Evolutionary conservation across 2,888 invertebrate species (phyloP).

Genomic region (Pseudeuparius sepicola): DNA sequence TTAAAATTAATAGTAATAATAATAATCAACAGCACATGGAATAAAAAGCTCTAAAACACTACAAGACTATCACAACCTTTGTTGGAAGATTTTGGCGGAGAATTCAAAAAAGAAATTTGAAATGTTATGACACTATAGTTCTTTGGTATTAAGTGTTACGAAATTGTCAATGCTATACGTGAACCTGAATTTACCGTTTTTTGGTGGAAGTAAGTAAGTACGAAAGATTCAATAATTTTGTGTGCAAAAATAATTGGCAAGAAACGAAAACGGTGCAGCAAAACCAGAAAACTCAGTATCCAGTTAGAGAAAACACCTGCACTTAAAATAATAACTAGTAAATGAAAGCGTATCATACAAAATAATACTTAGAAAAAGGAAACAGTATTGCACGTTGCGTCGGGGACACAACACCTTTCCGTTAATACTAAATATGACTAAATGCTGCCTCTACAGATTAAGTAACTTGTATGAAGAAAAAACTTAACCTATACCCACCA

Average conservation of each 20-base stretch:
- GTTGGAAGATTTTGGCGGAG: slow-evolving; percentile 41
- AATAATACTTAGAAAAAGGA: slow-evolving; percentile 35
- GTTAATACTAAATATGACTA: slow-evolving; percentile 38
- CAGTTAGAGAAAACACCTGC: slow-evolving; percentile 23
- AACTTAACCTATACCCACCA: slow-evolving; percentile 28
- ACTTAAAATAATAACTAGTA: slow-evolving; percentile 30
- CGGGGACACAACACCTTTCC: too few species aligned
- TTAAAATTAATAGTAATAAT: too few species aligned
- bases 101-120: slow-evolving; percentile 23
- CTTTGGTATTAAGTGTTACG: slow-evolving; percentile 39
- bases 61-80: slow-evolving; percentile 40
- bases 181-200: slow-evolving; percentile 22
- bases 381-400: slow-evolving; percentile 40
- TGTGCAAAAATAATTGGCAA: slow-evolving; percentile 17
- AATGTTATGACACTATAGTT: slow-evolving; percentile 36
- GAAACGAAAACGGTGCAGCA: slow-evolving; percentile 19
- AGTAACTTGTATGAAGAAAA: slow-evolving; percentile 34
- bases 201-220: slow-evolving; percentile 28
- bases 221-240: slow-evolving; percentile 19
- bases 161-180: too few species aligned
- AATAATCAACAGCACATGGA: slow-evolving; percentile 22
- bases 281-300: too few species aligned
- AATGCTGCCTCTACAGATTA: slow-evolving; percentile 36
- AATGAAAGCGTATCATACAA: slow-evolving; percentile 32
- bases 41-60: slow-evolving; percentile 27